These are phyloP conservation scores for Tenualosa ilisha DNA, from an alignment of 2,797 vertebrate genomes.

Conservation along the genomic window DNA sequence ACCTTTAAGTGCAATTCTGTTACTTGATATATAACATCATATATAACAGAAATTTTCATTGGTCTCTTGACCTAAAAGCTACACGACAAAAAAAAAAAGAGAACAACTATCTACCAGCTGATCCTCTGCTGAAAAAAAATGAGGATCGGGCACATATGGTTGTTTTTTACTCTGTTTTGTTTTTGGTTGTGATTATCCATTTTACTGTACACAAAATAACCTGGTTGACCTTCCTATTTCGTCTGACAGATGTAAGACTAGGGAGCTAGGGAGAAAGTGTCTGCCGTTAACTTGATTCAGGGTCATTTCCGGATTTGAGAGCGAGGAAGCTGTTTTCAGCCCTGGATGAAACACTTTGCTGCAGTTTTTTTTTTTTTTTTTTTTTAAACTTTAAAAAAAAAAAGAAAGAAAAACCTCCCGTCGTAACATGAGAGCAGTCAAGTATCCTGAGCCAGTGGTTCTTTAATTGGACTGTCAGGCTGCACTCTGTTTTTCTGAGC, in stretches of 20 bases:
- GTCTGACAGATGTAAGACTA: neutral
- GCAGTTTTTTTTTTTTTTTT: too few relatives aligned
- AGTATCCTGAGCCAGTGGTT: neutral
- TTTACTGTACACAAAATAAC: neutral
- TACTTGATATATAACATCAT: neutral
- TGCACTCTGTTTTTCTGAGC: neutral
- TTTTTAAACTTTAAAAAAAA: too few relatives aligned
- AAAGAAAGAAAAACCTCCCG: neutral
- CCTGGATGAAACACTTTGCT: too few relatives aligned
- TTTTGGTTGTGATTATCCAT: too few relatives aligned
- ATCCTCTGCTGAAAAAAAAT: neutral
- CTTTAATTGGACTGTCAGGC: constrained; percentile 20
- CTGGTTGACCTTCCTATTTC: neutral
- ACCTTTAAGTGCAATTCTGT: neutral
- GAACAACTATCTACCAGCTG: neutral
- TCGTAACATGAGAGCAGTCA: neutral
- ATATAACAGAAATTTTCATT: neutral
- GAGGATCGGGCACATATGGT: too few relatives aligned
- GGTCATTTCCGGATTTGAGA: neutral
- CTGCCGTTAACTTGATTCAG: neutral
- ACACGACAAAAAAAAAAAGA: too few relatives aligned
- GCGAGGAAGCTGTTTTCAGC: neutral
- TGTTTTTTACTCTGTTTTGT: too few relatives aligned
- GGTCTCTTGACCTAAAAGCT: neutral
- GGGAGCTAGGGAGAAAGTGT: neutral